phyloP scores from a whole-genome alignment of 2,888 invertebrate species.

The Encarsia formosa region DNA sequence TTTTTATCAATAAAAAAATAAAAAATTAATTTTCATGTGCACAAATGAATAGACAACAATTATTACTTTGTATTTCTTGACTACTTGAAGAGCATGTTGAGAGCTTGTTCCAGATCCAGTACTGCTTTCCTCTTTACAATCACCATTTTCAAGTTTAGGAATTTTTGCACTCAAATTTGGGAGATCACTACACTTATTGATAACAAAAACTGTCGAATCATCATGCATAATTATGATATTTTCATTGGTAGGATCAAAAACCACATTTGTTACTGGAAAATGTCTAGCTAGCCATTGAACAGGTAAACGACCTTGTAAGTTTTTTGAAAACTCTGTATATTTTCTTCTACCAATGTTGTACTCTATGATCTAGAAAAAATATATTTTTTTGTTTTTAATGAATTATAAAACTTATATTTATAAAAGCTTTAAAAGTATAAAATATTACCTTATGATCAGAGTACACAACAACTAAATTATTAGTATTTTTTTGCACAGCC shows the following conservation, averaged over 20 bases:
- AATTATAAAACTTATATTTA: neutral
- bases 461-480: constrained; percentile 67
- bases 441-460: constrained; percentile 71
- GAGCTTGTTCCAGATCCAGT: constrained; percentile 38
- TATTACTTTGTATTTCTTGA: constrained; percentile 57
- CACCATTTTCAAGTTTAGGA: constrained; percentile 46
- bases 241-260: constrained; percentile 60
- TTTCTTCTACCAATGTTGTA: constrained; percentile 63
- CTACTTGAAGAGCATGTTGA: constrained; percentile 48
- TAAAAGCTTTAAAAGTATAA: constrained; percentile 1
- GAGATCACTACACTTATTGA: constrained; percentile 56
- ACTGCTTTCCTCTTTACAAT: constrained; percentile 44
- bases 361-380: constrained; percentile 64
- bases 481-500: constrained; percentile 59
- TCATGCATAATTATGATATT: constrained; percentile 70
- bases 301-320: constrained; percentile 55
- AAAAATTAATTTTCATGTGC: neutral
- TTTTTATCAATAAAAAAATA: neutral
- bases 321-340: constrained; percentile 63
- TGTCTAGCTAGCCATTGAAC: constrained; percentile 58
- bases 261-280: constrained; percentile 60
- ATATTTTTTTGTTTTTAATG: neutral
- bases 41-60: neutral
- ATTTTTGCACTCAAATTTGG: constrained; percentile 48
- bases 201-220: constrained; percentile 64